Evolutionary conservation across 2,113 vertebrate genomes (phyloP), one percentile per base, ranked within the genome.

Genomic region (Abramis brama): DNA sequence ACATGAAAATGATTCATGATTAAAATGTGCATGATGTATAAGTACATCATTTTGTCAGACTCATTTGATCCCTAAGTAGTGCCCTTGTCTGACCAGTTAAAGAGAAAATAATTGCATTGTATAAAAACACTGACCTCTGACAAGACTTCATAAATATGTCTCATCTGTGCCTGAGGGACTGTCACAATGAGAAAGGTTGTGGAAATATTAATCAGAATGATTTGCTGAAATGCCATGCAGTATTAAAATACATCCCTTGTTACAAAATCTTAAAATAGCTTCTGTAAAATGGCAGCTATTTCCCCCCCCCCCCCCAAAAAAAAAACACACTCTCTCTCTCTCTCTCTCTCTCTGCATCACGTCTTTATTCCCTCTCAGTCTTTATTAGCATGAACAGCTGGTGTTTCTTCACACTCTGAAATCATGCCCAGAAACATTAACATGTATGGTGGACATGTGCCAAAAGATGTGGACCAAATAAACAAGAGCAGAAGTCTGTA

Each of bases 141-240:
- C 87, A 90, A 82, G 78, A 70, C 43, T 86, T n/a, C 30, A 77
- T 89, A 87, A 91, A 86, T 86, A 84, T 57, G 43, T 80, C 52
- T 27, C 74, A 36, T 84, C 86, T 76, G 71, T 79, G 74, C 87
- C 83, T 80, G 21, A 74, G 83, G 82, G 77, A 79, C 39, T 79
- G 33, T 55, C 50, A 71, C 27, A 86, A 85, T 85, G 82, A 79
- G 68, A 70, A 82, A 87, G 66, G 30, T 25, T 83, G 82, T 79
- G 85, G 87, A 89, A 82, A 87, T 86, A 91, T 91, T 86, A 78
- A 90, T 87, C 86, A 89, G 86, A 86, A 71, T 87, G 87, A 90
- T 89, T 86, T 86, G 62, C 86, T 73, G 75, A 92, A 91, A 89
- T 85, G 86, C 86, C 88, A 87, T 82, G 55, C 71, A 76, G 79